phyloP scores from a whole-genome alignment of 2,113 vertebrate genomes.

The Phrynosoma blainvillii region DNA sequence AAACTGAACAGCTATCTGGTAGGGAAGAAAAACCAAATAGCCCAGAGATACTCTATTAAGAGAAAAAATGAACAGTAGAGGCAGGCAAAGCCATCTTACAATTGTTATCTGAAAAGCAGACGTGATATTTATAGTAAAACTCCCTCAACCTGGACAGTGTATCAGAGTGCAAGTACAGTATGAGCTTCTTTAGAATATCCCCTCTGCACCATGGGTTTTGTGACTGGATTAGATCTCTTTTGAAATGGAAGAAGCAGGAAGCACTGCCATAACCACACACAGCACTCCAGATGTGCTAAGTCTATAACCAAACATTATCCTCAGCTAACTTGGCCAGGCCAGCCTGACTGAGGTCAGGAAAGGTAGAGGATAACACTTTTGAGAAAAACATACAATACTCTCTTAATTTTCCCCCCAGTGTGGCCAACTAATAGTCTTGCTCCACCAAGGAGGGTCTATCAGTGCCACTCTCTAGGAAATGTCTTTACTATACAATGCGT shows the following conservation, averaged over 20 bases:
- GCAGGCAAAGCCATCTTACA: background rate
- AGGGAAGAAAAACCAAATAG: background rate
- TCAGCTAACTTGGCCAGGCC: too few species aligned
- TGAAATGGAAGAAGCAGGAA: background rate
- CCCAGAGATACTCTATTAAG: background rate
- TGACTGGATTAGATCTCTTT: background rate
- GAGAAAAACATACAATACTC: too few species aligned
- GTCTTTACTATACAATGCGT: too few species aligned
- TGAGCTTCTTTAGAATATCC: background rate
- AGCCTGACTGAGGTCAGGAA: too few species aligned
- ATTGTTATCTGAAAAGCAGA: background rate
- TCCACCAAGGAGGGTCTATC: too few species aligned
- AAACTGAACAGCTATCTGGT: background rate
- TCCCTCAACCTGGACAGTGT: background rate
- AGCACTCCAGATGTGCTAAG: too few species aligned
- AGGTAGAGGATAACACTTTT: too few species aligned
- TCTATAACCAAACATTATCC: too few species aligned
- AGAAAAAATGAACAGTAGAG: background rate
- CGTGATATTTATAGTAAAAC: background rate
- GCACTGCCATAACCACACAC: background rate
- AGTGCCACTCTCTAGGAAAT: too few species aligned
- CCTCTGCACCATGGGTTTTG: background rate
- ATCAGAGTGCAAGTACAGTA: background rate
- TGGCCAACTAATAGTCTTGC: too few species aligned
- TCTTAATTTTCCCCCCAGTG: too few species aligned